A percentile compares a stretch with the other conserved stretches of the same genome.
phyloP scores from a whole-genome alignment of 2,797 vertebrate genomes.

The Mormyrops attenuatus region DNA sequence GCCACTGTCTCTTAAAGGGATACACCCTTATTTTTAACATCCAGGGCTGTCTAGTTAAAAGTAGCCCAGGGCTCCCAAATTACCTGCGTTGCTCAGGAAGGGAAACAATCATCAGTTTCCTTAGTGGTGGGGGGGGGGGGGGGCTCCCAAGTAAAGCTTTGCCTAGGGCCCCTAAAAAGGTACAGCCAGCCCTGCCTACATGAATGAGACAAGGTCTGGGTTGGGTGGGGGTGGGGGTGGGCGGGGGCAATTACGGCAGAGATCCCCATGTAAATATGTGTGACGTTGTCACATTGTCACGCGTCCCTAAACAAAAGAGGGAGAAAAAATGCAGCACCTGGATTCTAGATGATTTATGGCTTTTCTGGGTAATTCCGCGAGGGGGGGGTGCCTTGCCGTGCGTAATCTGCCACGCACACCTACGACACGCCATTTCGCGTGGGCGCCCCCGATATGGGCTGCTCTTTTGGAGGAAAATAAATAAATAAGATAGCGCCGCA shows the following conservation, averaged over 20 bases:
- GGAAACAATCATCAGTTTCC: neutral
- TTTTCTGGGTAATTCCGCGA: conserved; percentile 34
- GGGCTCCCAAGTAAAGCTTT: neutral
- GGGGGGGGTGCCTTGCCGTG: conserved; percentile 46
- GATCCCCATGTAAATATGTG: neutral
- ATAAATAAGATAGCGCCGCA: conserved; percentile 56
- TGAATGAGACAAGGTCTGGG: neutral
- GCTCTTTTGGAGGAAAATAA: conserved; percentile 55
- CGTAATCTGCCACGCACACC: conserved; percentile 61
- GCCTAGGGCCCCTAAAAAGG: neutral
- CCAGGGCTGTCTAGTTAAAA: neutral
- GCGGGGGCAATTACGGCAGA: neutral
- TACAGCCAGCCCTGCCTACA: neutral
- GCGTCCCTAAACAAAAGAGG: neutral
- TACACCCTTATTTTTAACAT: neutral
- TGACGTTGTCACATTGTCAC: neutral
- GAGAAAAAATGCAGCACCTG: neutral
- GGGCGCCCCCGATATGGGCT: conserved; percentile 41
- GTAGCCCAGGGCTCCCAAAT: neutral
- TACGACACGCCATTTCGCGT: conserved; percentile 41
- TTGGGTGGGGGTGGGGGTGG: neutral
- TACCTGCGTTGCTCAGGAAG: neutral
- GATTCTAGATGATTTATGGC: conserved; percentile 55
- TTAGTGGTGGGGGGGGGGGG: neutral
- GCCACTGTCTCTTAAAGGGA: neutral